Evolutionary conservation across 2,113 vertebrate species (phyloP), one percentile per base, ranked within the genome.

Genomic region (Jacana jacana): DNA sequence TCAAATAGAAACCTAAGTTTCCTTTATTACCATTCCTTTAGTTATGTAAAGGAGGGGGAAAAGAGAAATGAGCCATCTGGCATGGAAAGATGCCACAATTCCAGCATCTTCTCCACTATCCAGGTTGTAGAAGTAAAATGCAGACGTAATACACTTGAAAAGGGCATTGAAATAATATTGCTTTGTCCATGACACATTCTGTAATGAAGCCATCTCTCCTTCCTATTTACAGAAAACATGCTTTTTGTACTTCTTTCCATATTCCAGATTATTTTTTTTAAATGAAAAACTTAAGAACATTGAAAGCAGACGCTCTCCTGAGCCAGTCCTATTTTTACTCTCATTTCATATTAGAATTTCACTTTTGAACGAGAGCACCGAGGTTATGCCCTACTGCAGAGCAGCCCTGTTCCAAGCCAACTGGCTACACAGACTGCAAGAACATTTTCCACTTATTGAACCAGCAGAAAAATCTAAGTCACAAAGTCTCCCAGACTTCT

Each of bases 41-140:
- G 33, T 77, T 72, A 81, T 0, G 0, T 51, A 63, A 95, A 31
- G 48, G 19, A 17, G 25, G 42, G 42, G 42, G 4, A 2, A 16
- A 9, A 22, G 70, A 6, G 7, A 17, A 42, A 35, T 30, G 35
- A 40, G 28, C 15, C 27, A 46, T 14, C 17, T 30, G 57, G 11
- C 57, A 37, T 44, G 68, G 46, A 64, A 89, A 51, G 15, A 75
- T n/a, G 31, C 11, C 33, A 52, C 13, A 60, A 23, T 68, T 66
- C 24, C 10, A 55, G 24, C 27, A 71, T n/a, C 17, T 66, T 70
- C 83, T 85, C 58, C 24, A 30, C 46, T 11, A 65, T 0, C 68
- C 11, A 49, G n/a, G 48, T 3, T 28, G 17, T 22, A 65, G 14
- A 76, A 85, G 9, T 78, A 52, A 68, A 79, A 57, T 35, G 14